A percentile compares a stretch with the other conserved stretches of the same genome.
phyloP scores from a whole-genome alignment of 2,113 vertebrate species.

The Psittacara wagleri region DNA sequence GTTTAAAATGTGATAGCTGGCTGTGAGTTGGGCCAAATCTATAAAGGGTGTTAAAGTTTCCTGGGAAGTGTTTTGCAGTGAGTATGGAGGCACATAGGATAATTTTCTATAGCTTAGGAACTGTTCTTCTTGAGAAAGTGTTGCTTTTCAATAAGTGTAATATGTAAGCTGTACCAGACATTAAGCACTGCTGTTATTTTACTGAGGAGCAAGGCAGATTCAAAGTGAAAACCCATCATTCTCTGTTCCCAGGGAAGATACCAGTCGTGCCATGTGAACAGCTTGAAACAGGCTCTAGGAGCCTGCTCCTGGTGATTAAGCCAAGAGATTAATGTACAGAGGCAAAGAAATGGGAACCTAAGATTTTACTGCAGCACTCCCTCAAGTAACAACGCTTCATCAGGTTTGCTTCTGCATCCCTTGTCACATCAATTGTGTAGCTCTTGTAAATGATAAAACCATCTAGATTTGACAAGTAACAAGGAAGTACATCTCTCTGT shows the following conservation, averaged over 20 bases:
- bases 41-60: background rate
- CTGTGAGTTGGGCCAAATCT: background rate
- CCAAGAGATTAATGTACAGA: background rate
- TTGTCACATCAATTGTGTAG: background rate
- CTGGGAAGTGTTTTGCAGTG: background rate
- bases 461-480: background rate
- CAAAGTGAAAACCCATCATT: background rate
- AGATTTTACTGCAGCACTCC: background rate
- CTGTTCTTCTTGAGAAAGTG: background rate
- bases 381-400: background rate
- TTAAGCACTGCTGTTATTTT: background rate
- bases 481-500: accelerated
- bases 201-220: background rate
- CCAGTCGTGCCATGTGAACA: background rate
- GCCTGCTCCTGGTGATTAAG: background rate
- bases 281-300: background rate
- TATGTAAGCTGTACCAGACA: background rate
- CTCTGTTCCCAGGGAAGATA: background rate
- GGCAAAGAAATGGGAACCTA: background rate
- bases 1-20: background rate
- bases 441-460: background rate
- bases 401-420: background rate
- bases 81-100: background rate
- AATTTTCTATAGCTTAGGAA: background rate
- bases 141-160: background rate